Base-by-base conservation (phyloP, 2,113 vertebrate genomes). In the Cyanoramphus novaezelandiae region DNA sequence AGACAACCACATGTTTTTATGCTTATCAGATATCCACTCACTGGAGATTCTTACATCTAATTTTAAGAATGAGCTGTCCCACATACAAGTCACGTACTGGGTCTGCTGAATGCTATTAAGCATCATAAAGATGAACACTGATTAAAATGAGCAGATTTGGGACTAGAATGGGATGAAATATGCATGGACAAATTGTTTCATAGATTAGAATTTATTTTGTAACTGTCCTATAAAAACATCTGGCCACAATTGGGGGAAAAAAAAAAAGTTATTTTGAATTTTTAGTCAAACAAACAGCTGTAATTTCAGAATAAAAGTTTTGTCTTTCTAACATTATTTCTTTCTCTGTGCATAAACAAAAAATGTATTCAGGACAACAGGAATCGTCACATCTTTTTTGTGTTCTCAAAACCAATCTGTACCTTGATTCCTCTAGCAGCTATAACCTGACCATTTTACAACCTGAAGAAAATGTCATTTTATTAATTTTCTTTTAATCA, bases 71-170 rank as follows among this genome's bases (percentile, higher is more conserved):
- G 21, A 91, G 44, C 31, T 82, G 93, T 86, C 89, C 93, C 87
- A 86, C 53, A 93, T 95, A 83, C 21, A 70, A 95, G 69, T 87
- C 53, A 78, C 67, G 31, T 85, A 72, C 62, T 91, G 33, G 47
- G 25, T 70, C 46, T 85, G 62, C 47, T 72, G 79, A 85, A 82
- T 43, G 53, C 6, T 88, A 46, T 74, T 93, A 95, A 94, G 44
- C n/a, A 1, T 65, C 88, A 67, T 79, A 75, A 88, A 80, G 39
- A 92, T 64, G 79, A 85, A 65, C 15, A n/a, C 43, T 95, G 93
- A 95, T 97, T 94, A 96, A 97, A 95, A 92, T 94, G 91, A 97
- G 75, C 67, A 95, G 85, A 97, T 95, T 94, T 91, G 41, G 47
- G 64, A 29, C 47, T 92, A 76, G 85, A 93, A 88, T 52, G 25